Evolutionary conservation across 2,113 vertebrate genomes (phyloP), one percentile per base, ranked within the genome.

Genomic region (Nanorana parkeri): DNA sequence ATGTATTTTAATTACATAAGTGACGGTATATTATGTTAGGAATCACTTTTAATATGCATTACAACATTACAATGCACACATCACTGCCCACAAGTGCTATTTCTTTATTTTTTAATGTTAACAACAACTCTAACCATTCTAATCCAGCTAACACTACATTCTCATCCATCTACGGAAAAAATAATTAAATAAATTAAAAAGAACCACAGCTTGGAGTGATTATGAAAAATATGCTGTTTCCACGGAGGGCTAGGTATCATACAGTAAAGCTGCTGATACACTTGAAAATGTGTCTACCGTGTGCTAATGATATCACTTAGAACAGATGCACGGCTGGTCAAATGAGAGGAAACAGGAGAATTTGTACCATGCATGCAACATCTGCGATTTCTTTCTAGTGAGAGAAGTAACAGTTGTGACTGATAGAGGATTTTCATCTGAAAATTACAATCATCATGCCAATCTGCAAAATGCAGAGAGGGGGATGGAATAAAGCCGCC

Each of bases 251-350:
- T 78, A 58, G 4, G 64, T 79, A 52, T 54, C 66, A 68, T 32
- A 56, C 28, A 52, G 58, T 10, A 69, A 84, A 36, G 84, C 52
- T 52, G 77, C 56, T 60, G 60, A 84, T 3, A 24, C 65, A 80
- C 52, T 84, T 77, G 21, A 68, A 58, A 0, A 7, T 67, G 32
- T 80, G 64, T 85, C 85, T 84, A 65, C 6, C n/a, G 23, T 4
- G 15, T 72, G 58, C 29, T 76, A 61, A 63, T 74, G 60, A 26
- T 52, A 81, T 67, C 68, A 54, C 19, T 29, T 68, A 19, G 69
- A 84, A 84, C 71, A 84, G 83, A 84, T 76, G 77, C 77, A 76
- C 63, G 65, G 52, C 20, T 82, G 80, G 80, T 68, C 23, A 73
- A 56, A 84, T 36, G 3, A 72, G 32, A 60, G 28, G 52, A 68